Evolutionary conservation across 1,140 invertebrate species (phyloP), one percentile per base, ranked within the genome.

Genomic region (Neodiprion fabricii): DNA sequence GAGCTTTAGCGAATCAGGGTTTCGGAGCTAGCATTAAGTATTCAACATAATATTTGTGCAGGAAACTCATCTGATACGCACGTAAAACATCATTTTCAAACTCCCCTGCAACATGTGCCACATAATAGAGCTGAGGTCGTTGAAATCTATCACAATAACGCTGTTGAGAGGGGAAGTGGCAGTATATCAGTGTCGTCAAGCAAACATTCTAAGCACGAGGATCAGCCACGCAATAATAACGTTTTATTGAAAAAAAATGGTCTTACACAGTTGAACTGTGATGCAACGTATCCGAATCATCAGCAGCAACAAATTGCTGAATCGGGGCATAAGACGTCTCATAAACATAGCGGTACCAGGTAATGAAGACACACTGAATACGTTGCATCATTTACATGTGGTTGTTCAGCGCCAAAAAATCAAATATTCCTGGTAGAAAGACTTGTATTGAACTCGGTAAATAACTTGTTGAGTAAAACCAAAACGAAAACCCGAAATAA

Each of bases 131-230:
- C 53, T 61, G 81, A 88, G 48, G 74, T 90, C n/a, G 85, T 89
- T 8, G 89, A 90, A 80, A 85, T 90, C 72, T 90, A 88, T 81
- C 87, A 89, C 70, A 90, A 90, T 74, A 79, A 67, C 8, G 85
- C 83, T 8, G 77, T 82, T 9, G 89, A 88, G 48, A 78, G 71
- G 70, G 81, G 48, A 68, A 84, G 77, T 48, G 81, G 48, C 69
- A 84, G 77, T 48, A 68, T 80, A 48, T 84, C 83, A 3, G 53
- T 72, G 0, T 65, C 78, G 7, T 81, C 78, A 3, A 78, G 75
- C n/a, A 85, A 84, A 75, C 78, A 80, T 21, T 79, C 78, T 7
- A 83, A 79, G 71, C 11, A 67, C 65, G 66, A 75, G 17, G 48
- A 71, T 11, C 53, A 61, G 53, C 8, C 53, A 17, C 49, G 48